Base-by-base conservation (phyloP, 2,888 invertebrate genomes). In the Lasioglossum villosulum region DNA sequence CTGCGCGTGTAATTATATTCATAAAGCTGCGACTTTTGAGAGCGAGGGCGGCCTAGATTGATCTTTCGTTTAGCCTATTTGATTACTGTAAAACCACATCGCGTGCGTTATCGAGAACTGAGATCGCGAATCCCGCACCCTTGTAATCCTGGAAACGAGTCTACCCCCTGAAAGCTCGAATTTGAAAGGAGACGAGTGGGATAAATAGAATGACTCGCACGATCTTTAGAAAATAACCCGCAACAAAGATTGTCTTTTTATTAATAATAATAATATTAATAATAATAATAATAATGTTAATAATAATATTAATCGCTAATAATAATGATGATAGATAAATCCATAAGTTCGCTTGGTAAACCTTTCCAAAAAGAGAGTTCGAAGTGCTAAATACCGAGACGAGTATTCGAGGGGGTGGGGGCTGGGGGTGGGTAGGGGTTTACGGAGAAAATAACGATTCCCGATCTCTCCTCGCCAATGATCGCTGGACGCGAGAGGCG, bases 201-300 rank as follows among this genome's bases (percentile, higher is more conserved):
- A 66, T 2, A 56, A 45, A 80, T 73, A 37, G 80, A 90, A 88
- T 68, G 16, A 86, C 63, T 86, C 84, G 71, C 75, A 52, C 34
- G 27, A 68, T 82, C 77, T 88, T 90, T 90, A 88, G 83, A 90
- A 90, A 90, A 90, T 90, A 94, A 93, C 93, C 94, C 94, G 93
- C 92, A 94, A 94, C 93, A 94, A 93, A 92, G 88, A 93, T 91
- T 93, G 86, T 90, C 86, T 93, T 88, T 92, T 93, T 92, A 92
- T 91, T 92, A 88, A 90, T 92, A 87, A 91, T 89, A 91, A 82
- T 91, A 91, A 84, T 92, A 89, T 86, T 91, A 89, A 79, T 91
- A 91, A 89, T 90, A 90, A 84, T 87, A 86, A 89, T 89, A 88
- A 87, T 82, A 83, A 88, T 92, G 87, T 89, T 92, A 86, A 91